Evolutionary conservation across 2,113 vertebrate genomes (phyloP).

Genomic region (Speoplatyrhinus poulsoni): DNA sequence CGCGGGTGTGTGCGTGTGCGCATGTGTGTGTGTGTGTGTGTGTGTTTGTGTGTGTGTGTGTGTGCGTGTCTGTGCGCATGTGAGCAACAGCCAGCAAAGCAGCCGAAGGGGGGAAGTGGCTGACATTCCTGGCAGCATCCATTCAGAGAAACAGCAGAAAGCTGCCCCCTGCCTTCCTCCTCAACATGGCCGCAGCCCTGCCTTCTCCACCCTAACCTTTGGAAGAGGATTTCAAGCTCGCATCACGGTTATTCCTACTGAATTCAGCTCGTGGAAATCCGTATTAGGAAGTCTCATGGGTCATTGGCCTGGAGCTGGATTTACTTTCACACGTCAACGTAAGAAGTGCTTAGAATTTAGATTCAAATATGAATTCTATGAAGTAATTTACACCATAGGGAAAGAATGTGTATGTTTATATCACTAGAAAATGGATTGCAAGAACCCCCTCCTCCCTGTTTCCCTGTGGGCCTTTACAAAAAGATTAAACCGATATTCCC

Average conservation of each 20-base stretch:
- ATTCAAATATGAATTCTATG: not conserved
- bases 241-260: slow-evolving; percentile 14
- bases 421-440: not conserved
- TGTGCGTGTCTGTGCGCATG: not conserved
- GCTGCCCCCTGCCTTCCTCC: slow-evolving; percentile 32
- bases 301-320: not conserved
- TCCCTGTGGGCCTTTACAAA: slow-evolving; percentile 1
- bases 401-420: not conserved
- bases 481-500: slow-evolving; percentile 33
- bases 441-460: slow-evolving; percentile 15
- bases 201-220: slow-evolving; percentile 27
- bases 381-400: not conserved
- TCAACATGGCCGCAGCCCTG: slow-evolving; percentile 32
- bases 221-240: slow-evolving; percentile 30
- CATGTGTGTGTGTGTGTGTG: not conserved
- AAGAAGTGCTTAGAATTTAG: not conserved
- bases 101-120: slow-evolving; percentile 32
- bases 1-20: not conserved
- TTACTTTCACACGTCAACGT: not conserved
- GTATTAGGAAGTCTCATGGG: not conserved
- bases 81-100: not conserved
- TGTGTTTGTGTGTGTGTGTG: not conserved
- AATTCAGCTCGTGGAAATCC: slow-evolving; percentile 19
- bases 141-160: slow-evolving; percentile 50
- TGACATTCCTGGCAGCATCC: slow-evolving; percentile 43